These are phyloP conservation scores for Cydia strobilella DNA, from an alignment of 1,140 invertebrate genomes.

Conservation along the genomic window DNA sequence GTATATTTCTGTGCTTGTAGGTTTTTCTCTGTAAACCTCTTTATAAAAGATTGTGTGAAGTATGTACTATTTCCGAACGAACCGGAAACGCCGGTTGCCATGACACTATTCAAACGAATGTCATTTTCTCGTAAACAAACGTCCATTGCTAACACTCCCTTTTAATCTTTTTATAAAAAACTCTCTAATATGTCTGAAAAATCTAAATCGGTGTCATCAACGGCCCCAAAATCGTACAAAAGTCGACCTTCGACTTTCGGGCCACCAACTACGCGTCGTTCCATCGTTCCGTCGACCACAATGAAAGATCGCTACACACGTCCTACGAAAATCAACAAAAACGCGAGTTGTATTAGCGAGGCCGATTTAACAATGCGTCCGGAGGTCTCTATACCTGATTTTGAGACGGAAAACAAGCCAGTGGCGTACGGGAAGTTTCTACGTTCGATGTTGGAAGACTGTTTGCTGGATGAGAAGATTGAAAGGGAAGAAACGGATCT, in stretches of 20 bases:
- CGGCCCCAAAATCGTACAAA: conserved; percentile 42
- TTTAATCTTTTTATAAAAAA: conserved; percentile 1
- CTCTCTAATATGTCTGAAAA: conserved; percentile 52
- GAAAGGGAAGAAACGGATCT: conserved; percentile 61
- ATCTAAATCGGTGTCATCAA: conserved; percentile 49
- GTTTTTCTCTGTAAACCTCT: not conserved
- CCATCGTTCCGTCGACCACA: conserved; percentile 7
- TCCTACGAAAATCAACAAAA: conserved; percentile 45
- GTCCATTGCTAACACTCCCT: not conserved
- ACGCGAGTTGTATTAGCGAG: conserved; percentile 42
- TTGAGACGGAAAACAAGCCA: conserved; percentile 51
- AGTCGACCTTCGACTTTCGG: conserved; percentile 42
- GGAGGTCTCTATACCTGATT: conserved; percentile 49
- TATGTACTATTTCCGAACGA: conserved; percentile 44
- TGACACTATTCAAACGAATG: conserved; percentile 56
- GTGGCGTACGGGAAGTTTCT: conserved; percentile 63
- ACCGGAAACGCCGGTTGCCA: conserved; percentile 43
- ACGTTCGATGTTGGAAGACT: conserved; percentile 61
- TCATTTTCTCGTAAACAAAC: conserved; percentile 38
- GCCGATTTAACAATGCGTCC: conserved; percentile 50
- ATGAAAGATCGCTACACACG: conserved; percentile 42
- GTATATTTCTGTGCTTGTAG: no score
- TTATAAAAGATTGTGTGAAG: not conserved
- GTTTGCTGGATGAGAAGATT: conserved; percentile 66
- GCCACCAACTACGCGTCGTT: conserved; percentile 31